Evolutionary conservation across 2,797 vertebrate genomes (phyloP).

Genomic region (Semotilus atromaculatus): DNA sequence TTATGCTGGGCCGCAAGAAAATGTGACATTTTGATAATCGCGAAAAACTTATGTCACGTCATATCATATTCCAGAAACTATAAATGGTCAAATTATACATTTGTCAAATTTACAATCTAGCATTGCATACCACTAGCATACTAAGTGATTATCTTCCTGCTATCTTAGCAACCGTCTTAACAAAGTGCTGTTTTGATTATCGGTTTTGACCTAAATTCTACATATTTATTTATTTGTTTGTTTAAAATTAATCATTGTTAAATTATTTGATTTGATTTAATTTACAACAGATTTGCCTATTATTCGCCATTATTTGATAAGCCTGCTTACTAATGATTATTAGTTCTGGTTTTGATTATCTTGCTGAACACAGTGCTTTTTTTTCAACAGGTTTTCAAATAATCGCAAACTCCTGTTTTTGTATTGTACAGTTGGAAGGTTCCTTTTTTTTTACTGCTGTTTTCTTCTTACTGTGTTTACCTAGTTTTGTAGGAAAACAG

Average conservation of each 20-base stretch:
- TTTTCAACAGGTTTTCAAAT: constrained; percentile 9
- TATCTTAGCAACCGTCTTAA: neutral
- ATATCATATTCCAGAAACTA: too few relatives aligned
- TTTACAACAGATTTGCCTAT: neutral
- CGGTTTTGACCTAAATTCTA: neutral
- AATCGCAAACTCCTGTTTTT: constrained; percentile 1
- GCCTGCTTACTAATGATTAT: neutral
- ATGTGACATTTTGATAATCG: too few relatives aligned
- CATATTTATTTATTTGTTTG: neutral
- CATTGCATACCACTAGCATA: neutral
- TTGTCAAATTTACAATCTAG: neutral
- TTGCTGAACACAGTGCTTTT: neutral
- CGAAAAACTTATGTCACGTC: too few relatives aligned
- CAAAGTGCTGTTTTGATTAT: neutral
- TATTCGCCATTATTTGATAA: neutral
- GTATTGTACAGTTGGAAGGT: neutral
- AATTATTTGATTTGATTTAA: neutral
- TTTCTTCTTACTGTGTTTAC: constrained; percentile 16
- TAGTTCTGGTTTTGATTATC: neutral
- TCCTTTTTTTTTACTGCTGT: neutral
- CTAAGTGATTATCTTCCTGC: neutral
- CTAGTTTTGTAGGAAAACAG: constrained; percentile 25
- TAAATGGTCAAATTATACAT: too few relatives aligned
- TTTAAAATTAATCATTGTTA: neutral
- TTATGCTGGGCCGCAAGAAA: too few relatives aligned